Evolutionary conservation across 1,140 invertebrate genomes (phyloP).

Genomic region (Drosophila sproati): DNA sequence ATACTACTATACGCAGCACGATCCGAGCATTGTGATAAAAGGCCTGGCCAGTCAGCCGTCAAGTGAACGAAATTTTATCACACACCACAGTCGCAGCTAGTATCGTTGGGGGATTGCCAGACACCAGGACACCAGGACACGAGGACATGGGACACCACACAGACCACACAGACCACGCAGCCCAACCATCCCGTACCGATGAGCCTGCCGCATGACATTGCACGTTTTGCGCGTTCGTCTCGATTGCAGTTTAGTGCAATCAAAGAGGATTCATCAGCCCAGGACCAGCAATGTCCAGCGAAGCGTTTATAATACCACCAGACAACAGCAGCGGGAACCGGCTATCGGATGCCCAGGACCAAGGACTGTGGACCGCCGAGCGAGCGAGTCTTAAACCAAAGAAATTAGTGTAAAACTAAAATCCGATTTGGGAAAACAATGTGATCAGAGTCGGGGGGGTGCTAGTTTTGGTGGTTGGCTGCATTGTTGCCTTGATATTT

Average conservation of each 20-base stretch:
- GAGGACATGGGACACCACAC: no score
- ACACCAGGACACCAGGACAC: neutral
- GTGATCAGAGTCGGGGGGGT: conserved; percentile 60
- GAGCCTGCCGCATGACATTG: conserved; percentile 62
- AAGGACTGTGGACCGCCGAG: conserved; percentile 19
- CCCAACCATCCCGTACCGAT: neutral
- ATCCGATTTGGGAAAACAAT: conserved; percentile 84
- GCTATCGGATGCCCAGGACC: conserved; percentile 22
- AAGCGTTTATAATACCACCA: conserved; percentile 79
- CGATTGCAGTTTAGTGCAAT: conserved; percentile 83
- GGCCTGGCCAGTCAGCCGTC: conserved; percentile 37
- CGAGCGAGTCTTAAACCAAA: conserved; percentile 80
- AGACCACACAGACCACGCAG: neutral
- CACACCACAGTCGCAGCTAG: conserved; percentile 42
- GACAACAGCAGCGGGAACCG: conserved; percentile 33
- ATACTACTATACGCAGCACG: conserved; percentile 40
- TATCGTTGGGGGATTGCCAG: neutral
- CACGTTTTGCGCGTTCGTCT: conserved; percentile 81
- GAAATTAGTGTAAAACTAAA: conserved; percentile 85
- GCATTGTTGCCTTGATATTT: conserved; percentile 3
- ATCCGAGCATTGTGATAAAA: conserved; percentile 68
- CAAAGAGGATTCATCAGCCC: conserved; percentile 77
- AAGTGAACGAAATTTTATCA: conserved; percentile 74
- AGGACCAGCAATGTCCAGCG: conserved; percentile 69
- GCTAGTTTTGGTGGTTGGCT: conserved; percentile 40